Percentiles rank a stretch among this genome's conserved stretches.
Evolutionary conservation across 2,888 invertebrate species (phyloP).

Genomic region (Norana najaformis): DNA sequence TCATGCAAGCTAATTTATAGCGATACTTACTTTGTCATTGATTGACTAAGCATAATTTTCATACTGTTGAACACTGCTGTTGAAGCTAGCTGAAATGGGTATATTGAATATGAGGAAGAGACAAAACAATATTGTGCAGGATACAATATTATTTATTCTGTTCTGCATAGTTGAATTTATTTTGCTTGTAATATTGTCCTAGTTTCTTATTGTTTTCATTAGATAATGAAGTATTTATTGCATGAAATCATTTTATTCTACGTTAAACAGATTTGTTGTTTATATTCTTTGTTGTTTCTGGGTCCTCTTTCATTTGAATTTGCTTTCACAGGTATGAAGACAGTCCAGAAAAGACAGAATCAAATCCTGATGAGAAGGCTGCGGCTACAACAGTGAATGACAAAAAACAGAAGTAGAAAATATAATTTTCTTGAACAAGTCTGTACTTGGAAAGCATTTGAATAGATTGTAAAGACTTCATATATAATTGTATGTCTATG

Average conservation of each 20-base stretch:
- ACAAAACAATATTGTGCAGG: neutral
- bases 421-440: neutral
- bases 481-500: neutral
- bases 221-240: neutral
- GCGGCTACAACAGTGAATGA: conserved; percentile 28
- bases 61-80: neutral
- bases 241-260: neutral
- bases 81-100: neutral
- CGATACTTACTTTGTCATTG: neutral
- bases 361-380: conserved; percentile 27
- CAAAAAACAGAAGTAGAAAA: conserved; percentile 39
- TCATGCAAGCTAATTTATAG: neutral
- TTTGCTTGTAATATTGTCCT: no score
- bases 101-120: neutral
- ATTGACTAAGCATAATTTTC: neutral
- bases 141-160: neutral
- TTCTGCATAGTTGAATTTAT: neutral
- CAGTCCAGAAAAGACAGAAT: conserved; percentile 39
- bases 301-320: neutral
- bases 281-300: neutral
- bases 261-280: neutral
- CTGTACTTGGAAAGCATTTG: neutral
- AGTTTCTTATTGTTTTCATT: neutral
- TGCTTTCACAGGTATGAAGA: conserved; percentile 42
- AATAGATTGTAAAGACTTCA: neutral